Base-by-base conservation (phyloP, 2,888 invertebrate genomes). In the Eulithis prunata region DNA sequence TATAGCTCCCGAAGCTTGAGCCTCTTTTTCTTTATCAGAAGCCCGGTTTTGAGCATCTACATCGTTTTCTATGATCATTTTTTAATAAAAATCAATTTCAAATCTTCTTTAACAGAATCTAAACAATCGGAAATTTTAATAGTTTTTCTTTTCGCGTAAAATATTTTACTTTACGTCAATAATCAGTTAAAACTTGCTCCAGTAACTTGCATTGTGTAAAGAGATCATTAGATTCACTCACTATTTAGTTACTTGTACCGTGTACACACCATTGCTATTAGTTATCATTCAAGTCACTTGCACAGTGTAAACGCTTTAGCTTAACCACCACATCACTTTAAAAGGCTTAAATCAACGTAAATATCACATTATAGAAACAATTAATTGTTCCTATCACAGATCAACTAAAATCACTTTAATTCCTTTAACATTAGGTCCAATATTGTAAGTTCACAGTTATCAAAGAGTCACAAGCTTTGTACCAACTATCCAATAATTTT, bases 21-120 rank as follows among this genome's bases (percentile, higher is more conserved):
- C 52, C 32, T 63, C 62, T 13, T 28, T 57, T 45, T 57, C 57
- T 63, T 57, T 63, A 12, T 57, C 56, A 13, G 46, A 46, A 57
- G 57, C 54, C 11, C 53, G 7, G 32, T 61, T 55, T 12, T 55
- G 46, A 21, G 59, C 59, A 13, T 67, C 57, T 28, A 57, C 41
- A 4, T 56, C 59, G 32, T 63, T 60, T 38, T 57, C 60, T 10
- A 54, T 54, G 3, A 55, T 58, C 45, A 58, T 38, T 52, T 68
- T 64, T 0, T 68, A 56, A 14, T 60, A 32, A 8, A 10, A 52
- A 10, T 52, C 13, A 5, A 7, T 46, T 2, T 21, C 21, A 21
- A 21, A 46, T 7, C 32, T 32, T 12, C 1, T 12, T 46, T 12
- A n/a, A 46, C 6, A 5, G 5, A 46, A 46, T 10, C 36, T 21